Conservation (phyloP, 2,797 vertebrate genomes). For the Ara ararauna region DNA sequence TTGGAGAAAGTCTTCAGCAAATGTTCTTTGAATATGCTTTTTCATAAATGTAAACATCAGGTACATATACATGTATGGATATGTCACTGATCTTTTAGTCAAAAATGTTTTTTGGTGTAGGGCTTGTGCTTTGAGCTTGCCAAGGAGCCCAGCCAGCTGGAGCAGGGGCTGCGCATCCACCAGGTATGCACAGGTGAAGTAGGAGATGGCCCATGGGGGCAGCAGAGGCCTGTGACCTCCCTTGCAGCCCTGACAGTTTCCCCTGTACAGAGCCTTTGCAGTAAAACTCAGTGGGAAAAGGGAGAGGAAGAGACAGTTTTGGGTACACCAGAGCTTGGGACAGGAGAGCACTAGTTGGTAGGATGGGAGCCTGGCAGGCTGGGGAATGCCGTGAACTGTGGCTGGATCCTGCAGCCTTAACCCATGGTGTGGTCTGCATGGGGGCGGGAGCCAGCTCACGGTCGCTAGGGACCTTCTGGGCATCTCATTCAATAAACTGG, state of each 20-base stretch:
- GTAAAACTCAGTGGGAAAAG: neutral
- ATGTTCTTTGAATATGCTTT: neutral
- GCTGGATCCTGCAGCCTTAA: neutral
- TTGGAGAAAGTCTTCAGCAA: constrained; percentile 9
- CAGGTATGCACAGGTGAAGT: neutral
- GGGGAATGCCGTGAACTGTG: rapidly evolving
- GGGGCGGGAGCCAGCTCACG: neutral
- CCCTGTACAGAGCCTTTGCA: neutral
- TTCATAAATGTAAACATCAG: neutral
- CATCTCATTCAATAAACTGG: neutral
- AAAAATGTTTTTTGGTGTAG: neutral
- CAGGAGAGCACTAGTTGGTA: rapidly evolving
- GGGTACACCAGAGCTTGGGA: neutral
- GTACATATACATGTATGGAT: neutral
- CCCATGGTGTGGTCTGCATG: rapidly evolving
- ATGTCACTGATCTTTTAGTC: constrained; percentile 30
- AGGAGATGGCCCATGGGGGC: neutral
- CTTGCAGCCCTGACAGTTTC: neutral
- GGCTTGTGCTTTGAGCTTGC: neutral
- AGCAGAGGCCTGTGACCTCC: neutral
- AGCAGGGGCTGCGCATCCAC: rapidly evolving
- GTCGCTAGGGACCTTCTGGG: neutral
- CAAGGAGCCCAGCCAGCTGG: neutral
- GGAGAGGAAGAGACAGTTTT: neutral
- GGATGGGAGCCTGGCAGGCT: neutral